A percentile compares a stretch with the other conserved stretches of the same genome.
Conservation (phyloP, 2,113 vertebrate genomes). For the Paracanthobrama guichenoti region DNA sequence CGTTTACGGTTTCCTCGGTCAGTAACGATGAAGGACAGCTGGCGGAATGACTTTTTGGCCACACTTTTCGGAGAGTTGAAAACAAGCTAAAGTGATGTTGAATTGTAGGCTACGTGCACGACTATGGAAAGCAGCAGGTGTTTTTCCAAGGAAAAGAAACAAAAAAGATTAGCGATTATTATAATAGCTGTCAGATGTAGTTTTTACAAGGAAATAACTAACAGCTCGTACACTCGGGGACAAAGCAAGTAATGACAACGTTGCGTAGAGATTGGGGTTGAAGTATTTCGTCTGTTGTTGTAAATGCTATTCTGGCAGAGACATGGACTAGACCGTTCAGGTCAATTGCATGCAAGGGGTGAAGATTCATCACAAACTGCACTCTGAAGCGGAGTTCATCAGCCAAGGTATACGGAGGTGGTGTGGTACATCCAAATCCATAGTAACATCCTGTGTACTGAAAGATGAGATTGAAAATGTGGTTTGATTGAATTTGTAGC, state of each 20-base stretch:
- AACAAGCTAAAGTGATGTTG: background rate
- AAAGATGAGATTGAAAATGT: no score
- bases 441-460: no score
- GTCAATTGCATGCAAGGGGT: background rate
- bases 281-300: background rate
- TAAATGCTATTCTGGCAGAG: background rate
- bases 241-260: background rate
- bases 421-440: no score
- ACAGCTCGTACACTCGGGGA: background rate
- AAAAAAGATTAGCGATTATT: no score
- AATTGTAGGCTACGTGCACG: background rate
- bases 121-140: background rate
- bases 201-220: background rate
- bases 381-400: background rate
- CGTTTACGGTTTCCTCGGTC: slow-evolving; percentile 59
- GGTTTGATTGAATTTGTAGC: no score
- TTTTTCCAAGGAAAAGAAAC: background rate
- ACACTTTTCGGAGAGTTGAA: background rate
- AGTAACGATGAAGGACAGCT: no score
- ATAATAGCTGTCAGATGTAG: background rate
- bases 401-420: background rate
- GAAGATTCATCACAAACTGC: background rate
- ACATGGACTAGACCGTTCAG: background rate
- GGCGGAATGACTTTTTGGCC: background rate
- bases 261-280: background rate